Percentiles rank a stretch among this genome's conserved stretches.
These are phyloP conservation scores for Drosophila fungiperda DNA, from an alignment of 2,888 invertebrate genomes.

Conservation along the genomic window DNA sequence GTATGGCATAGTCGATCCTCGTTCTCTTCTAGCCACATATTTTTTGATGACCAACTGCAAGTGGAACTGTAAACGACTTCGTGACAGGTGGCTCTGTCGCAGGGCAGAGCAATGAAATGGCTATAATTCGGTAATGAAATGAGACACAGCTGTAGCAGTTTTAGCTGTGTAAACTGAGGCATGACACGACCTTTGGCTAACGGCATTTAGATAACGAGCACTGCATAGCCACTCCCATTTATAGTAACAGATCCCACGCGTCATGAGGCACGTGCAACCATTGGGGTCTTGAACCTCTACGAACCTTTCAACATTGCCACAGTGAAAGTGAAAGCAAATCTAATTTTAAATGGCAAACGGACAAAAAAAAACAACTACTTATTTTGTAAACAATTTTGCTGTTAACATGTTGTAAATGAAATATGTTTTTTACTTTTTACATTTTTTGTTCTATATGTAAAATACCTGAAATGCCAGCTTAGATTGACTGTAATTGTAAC, in stretches of 20 bases:
- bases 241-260: conserved; percentile 3
- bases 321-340: conserved; percentile 37
- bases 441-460: neutral
- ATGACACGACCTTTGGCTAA: conserved; percentile 38
- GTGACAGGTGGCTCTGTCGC: conserved; percentile 34
- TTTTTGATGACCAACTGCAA: conserved; percentile 39
- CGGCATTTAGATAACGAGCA: conserved; percentile 51
- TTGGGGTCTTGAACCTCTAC: conserved; percentile 25
- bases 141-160: conserved; percentile 26
- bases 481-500: conserved; percentile 37
- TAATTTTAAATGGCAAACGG: conserved; percentile 55
- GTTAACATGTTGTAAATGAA: conserved; percentile 14
- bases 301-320: conserved; percentile 5
- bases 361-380: conserved; percentile 3
- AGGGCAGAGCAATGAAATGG: conserved; percentile 16
- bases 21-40: neutral
- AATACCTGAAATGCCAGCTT: conserved; percentile 14
- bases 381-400: conserved; percentile 16
- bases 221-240: conserved; percentile 22
- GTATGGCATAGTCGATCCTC: conserved; percentile 10
- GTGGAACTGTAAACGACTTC: conserved; percentile 18
- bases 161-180: conserved; percentile 9
- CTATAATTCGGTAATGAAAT: conserved; percentile 42
- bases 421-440: neutral
- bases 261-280: conserved; percentile 30